Conservation (phyloP, 2,113 vertebrate genomes). For the Eidolon helvum region DNA sequence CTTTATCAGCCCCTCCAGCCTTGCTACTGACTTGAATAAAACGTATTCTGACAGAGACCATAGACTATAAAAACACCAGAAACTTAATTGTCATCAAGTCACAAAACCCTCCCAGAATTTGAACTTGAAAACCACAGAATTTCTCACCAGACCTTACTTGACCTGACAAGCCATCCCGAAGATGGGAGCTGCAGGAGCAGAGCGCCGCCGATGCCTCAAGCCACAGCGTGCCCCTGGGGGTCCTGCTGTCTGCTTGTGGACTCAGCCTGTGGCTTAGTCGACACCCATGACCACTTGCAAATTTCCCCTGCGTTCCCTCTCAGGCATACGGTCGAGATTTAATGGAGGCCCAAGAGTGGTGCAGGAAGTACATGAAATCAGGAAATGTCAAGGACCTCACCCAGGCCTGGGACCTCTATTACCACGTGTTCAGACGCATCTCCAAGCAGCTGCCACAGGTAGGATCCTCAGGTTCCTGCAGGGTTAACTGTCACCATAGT, state of each 20-base stretch:
- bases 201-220: neutral
- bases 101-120: neutral
- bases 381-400: conserved; percentile 99
- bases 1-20: neutral
- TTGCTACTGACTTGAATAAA: neutral
- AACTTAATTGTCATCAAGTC: neutral
- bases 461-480: neutral
- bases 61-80: neutral
- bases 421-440: conserved; percentile 97
- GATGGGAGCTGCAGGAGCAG: neutral
- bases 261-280: neutral
- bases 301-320: neutral
- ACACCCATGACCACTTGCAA: neutral
- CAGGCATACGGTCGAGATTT: conserved; percentile 98
- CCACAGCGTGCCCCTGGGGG: fast-evolving
- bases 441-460: conserved; percentile 99
- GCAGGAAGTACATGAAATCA: conserved; percentile 98
- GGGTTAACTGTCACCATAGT: neutral
- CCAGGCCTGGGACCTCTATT: conserved; percentile 99
- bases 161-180: neutral
- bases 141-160: neutral
- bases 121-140: neutral
- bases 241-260: neutral
- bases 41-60: neutral
- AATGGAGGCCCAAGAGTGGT: conserved; percentile 99